These are phyloP conservation scores for Eugnorisma glareosa DNA, from an alignment of 2,888 invertebrate species.

Conservation along the genomic window DNA sequence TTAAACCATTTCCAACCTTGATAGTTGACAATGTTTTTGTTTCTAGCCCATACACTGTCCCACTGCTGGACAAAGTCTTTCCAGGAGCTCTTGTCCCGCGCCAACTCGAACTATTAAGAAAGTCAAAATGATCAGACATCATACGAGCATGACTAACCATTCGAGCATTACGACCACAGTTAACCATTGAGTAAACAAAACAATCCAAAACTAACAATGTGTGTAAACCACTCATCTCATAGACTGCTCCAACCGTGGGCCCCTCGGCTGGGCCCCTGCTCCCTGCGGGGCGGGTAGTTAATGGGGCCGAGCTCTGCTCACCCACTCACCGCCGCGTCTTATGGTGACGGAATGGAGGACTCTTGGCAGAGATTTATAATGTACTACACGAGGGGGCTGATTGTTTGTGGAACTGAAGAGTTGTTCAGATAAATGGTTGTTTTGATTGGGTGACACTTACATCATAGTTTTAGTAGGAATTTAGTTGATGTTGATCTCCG, in stretches of 20 bases:
- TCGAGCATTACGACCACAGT: neutral
- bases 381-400: constrained; percentile 11
- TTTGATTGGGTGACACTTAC: neutral
- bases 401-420: constrained; percentile 24
- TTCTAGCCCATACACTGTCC: neutral
- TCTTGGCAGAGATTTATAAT: constrained; percentile 35
- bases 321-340: constrained; percentile 22
- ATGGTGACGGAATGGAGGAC: constrained; percentile 18
- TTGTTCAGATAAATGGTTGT: constrained; percentile 3
- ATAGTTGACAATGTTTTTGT: neutral
- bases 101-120: neutral
- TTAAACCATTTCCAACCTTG: neutral
- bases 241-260: constrained; percentile 10
- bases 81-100: neutral
- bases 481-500: neutral
- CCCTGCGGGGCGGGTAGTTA: constrained; percentile 27
- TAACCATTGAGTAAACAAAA: neutral
- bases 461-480: neutral
- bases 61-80: neutral
- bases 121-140: neutral
- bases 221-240: constrained; percentile 35
- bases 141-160: neutral
- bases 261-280: neutral
- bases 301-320: constrained; percentile 19
- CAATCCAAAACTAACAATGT: constrained; percentile 29